Base-by-base conservation (phyloP, 1,140 invertebrate species). In the Berghia stephanieae region DNA sequence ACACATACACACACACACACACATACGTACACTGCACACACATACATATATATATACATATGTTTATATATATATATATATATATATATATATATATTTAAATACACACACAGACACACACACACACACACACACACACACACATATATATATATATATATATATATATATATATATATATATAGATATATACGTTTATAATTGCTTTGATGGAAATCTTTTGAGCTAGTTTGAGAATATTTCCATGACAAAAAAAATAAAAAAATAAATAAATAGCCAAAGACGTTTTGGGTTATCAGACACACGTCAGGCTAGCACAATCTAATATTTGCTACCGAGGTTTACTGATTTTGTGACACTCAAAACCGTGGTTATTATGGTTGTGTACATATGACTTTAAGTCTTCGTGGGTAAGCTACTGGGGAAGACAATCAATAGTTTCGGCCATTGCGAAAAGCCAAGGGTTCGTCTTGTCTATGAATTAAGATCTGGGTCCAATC, bases 91-190 rank as follows among this genome's bases (percentile, higher is more conserved):
- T 63, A 27, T 16, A 63, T 16, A 16, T 10, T 21, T 40, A 34
- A 13, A 68, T 13, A 38, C 5, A 68, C 66, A 68, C 31, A 68
- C 66, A 34, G 66, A 68, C 36, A 68, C 31, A 68, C 66, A 68
- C 10, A 68, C 21, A 68, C 5, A 68, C 27, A 42, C 4, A 68
- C 21, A 42, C 31, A 68, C 66, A 34, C 31, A 68, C 36, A 68
- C 31, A 68, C 66, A 68, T 13, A 68, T 6, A 68, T 5, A 68
- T 31, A 68, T 38, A 68, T 63, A 63, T 27, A 63, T 63, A 63
- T 6, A 63, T 63, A 63, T 27, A 63, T 63, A 63, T 27, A 63
- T 63, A 63, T 27, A 63, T 63, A 63, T 27, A 63, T 63, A 63
- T 27, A 63, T 63, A 63, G 57, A 63, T 63, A 63, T 27, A 63